Percentiles rank a stretch among this genome's conserved stretches.
Evolutionary conservation across 1,140 invertebrate genomes (phyloP).

Genomic region (Arctopsyche grandis): DNA sequence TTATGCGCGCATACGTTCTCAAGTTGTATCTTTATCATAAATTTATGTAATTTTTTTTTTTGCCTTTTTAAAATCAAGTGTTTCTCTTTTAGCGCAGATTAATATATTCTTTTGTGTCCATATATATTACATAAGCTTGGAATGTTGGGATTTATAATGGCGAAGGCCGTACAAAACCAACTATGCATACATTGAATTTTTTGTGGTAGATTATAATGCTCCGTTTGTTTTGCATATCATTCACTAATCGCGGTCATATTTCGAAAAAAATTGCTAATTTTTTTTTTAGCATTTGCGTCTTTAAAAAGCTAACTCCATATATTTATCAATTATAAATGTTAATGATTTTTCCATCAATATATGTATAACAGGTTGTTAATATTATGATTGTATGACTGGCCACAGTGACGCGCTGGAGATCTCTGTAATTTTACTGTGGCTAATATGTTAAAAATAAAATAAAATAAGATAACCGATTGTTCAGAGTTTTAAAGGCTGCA

Average conservation of each 20-base stretch:
- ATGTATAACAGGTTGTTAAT: too few species aligned
- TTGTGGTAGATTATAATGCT: neutral
- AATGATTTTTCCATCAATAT: neutral
- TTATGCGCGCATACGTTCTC: slow-evolving; percentile 8
- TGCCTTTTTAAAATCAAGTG: neutral
- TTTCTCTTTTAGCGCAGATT: neutral
- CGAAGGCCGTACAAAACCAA: slow-evolving; percentile 3
- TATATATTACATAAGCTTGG: slow-evolving; percentile 8
- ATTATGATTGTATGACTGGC: too few species aligned
- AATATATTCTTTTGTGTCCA: slow-evolving; percentile 25
- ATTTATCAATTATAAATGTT: too few species aligned
- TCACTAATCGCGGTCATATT: neutral
- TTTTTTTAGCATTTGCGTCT: too few species aligned
- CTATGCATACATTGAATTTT: neutral
- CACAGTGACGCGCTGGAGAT: too few species aligned
- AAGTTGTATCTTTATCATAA: slow-evolving; percentile 16
- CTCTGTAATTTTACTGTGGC: too few species aligned
- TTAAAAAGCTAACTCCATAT: too few species aligned
- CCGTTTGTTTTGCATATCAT: slow-evolving; percentile 15
- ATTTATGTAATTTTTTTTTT: slow-evolving; percentile 1
- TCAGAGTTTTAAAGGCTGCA: too few species aligned
- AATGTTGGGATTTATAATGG: slow-evolving; percentile 19
- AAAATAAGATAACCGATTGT: too few species aligned
- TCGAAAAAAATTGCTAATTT: neutral
- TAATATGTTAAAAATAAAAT: too few species aligned